These are phyloP conservation scores for Rhinella marina DNA, from an alignment of 2,797 vertebrate genomes.

Conservation along the genomic window DNA sequence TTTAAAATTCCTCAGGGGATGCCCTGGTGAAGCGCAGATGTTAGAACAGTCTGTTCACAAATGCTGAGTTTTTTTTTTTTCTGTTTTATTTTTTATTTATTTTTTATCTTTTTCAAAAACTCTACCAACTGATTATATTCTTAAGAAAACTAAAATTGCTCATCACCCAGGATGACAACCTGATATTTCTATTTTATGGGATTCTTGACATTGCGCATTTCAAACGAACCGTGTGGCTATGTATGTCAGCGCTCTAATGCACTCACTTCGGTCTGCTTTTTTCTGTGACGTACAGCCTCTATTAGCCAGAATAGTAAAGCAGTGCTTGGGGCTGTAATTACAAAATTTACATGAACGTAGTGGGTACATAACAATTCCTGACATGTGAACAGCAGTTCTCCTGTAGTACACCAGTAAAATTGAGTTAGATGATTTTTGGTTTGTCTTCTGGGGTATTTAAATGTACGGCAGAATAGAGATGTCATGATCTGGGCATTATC, in stretches of 20 bases:
- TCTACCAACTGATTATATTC: conserved; percentile 12
- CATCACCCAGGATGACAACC: not conserved
- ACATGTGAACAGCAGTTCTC: not conserved
- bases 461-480: not conserved
- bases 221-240: not conserved
- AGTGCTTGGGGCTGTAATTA: not conserved
- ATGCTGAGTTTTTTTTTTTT: conserved; percentile 76
- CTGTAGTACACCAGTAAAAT: not conserved
- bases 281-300: not conserved
- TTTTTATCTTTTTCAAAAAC: conserved; percentile 51
- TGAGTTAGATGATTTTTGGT: not conserved
- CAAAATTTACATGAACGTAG: not conserved
- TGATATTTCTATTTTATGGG: conserved; percentile 25
- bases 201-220: conserved; percentile 2
- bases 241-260: not conserved
- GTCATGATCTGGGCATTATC: not conserved
- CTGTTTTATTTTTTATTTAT: conserved; percentile 70
- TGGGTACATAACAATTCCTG: not conserved
- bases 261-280: not conserved
- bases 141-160: conserved; percentile 13
- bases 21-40: conserved; percentile 86
- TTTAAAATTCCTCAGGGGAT: conserved; percentile 87
- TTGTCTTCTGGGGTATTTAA: not conserved
- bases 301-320: conserved; percentile 12
- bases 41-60: conserved; percentile 90